A percentile compares a stretch with the other conserved stretches of the same genome.
Evolutionary conservation across 2,113 vertebrate species (phyloP).

Genomic region (Thunnus thynnus): DNA sequence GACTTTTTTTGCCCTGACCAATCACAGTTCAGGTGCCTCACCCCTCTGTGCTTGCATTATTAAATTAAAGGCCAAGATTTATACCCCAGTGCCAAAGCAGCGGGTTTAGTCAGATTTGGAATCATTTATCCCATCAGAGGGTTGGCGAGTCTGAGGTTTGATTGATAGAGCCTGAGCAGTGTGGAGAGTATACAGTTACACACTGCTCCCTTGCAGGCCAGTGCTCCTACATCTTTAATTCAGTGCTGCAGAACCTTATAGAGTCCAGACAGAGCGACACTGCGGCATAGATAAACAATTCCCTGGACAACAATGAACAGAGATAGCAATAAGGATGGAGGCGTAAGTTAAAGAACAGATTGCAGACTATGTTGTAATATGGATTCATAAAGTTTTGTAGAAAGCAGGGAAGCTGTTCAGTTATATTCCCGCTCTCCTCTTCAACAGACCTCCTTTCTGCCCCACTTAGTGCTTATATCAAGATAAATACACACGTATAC

Average conservation of each 20-base stretch:
- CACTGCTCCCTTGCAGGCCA: constrained; percentile 41
- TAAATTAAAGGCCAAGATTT: constrained; percentile 78
- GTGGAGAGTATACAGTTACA: constrained; percentile 70
- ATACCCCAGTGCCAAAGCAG: constrained; percentile 68
- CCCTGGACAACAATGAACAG: constrained; percentile 55
- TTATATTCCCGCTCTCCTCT: neutral
- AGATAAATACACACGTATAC: constrained; percentile 18
- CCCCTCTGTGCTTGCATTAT: constrained; percentile 57
- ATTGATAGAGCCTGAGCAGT: constrained; percentile 69
- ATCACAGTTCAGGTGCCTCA: constrained; percentile 54
- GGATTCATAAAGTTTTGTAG: constrained; percentile 5
- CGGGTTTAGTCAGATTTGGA: constrained; percentile 76
- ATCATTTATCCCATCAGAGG: constrained; percentile 80
- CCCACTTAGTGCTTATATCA: constrained; percentile 6
- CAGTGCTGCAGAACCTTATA: constrained; percentile 46
- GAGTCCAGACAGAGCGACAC: constrained; percentile 53
- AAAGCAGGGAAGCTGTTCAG: constrained; percentile 23
- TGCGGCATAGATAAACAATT: constrained; percentile 61
- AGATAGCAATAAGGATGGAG: constrained; percentile 13
- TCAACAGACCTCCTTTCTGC: neutral
- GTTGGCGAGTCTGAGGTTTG: constrained; percentile 59
- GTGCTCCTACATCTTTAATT: constrained; percentile 66
- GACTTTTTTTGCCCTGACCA: constrained; percentile 57
- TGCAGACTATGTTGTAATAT: constrained; percentile 9
- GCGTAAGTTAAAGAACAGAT: constrained; percentile 37